Conservation (phyloP, 2,797 vertebrate genomes). For the Pyrocephalus nanus region DNA sequence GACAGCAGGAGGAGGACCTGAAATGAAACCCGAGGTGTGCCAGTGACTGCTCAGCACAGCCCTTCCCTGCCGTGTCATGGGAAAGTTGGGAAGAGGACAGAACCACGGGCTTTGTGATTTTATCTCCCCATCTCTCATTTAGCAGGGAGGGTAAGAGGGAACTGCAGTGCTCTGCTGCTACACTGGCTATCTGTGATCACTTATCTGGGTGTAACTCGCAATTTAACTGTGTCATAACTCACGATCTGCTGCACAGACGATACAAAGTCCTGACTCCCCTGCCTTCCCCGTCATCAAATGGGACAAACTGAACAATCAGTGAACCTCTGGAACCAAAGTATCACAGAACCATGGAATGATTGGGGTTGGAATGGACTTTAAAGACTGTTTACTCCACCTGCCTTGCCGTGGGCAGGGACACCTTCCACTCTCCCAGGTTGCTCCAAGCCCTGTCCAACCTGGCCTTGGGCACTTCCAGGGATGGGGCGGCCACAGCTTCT, state of each 20-base stretch:
- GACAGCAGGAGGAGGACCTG: not conserved
- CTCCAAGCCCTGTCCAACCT: not conserved
- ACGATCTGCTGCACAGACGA: accelerated
- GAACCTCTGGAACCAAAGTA: accelerated
- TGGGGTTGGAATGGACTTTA: not conserved
- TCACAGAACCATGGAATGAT: not conserved
- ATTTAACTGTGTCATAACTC: accelerated
- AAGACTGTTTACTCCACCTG: not conserved
- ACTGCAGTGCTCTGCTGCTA: accelerated
- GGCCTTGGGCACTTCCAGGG: not conserved
- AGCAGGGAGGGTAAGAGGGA: not conserved
- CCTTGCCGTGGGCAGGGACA: not conserved
- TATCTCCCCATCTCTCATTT: not conserved
- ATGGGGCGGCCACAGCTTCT: not conserved
- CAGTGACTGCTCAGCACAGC: not conserved
- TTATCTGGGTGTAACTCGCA: not conserved
- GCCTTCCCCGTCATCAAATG: accelerated
- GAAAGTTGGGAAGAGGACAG: not conserved
- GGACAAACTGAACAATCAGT: accelerated
- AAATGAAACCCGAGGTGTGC: not conserved
- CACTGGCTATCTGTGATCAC: accelerated
- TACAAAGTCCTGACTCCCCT: not conserved
- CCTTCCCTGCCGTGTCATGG: not conserved
- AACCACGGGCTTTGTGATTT: not conserved
- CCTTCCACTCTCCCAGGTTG: accelerated